Conservation (phyloP, 1,140 invertebrate species). For the Drosophila kurseongensis region DNA sequence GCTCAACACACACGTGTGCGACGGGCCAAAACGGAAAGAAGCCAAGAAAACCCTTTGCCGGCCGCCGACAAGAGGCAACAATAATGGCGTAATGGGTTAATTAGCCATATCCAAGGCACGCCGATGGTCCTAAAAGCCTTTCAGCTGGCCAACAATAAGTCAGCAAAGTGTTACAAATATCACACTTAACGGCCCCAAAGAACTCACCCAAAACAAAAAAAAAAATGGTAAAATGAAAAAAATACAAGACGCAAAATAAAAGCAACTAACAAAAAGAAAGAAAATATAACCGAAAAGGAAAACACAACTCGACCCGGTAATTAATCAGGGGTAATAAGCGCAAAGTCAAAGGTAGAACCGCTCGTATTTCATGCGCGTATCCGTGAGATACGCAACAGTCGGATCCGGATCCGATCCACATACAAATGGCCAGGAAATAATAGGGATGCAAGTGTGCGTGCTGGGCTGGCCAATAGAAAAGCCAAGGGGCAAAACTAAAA, state of each 20-base stretch:
- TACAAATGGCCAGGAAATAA: slow-evolving; percentile 21
- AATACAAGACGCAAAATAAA: slow-evolving; percentile 22
- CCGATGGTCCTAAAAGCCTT: slow-evolving; percentile 50
- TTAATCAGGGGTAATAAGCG: slow-evolving; percentile 63
- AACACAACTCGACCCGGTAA: slow-evolving; percentile 49
- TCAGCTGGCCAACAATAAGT: slow-evolving; percentile 60
- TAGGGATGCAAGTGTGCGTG: slow-evolving; percentile 50
- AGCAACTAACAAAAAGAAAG: slow-evolving; percentile 17
- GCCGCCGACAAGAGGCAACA: slow-evolving; percentile 53
- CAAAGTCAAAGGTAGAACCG: slow-evolving; percentile 39
- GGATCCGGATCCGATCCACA: slow-evolving; percentile 13
- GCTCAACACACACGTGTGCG: slow-evolving; percentile 55
- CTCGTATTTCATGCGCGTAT: slow-evolving; percentile 63
- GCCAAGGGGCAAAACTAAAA: slow-evolving; percentile 48
- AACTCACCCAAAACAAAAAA: slow-evolving; percentile 38
- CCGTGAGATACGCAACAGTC: slow-evolving; percentile 74
- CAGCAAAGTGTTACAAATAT: slow-evolving; percentile 83
- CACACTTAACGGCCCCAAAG: slow-evolving; percentile 64
- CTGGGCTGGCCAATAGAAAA: slow-evolving; percentile 33
- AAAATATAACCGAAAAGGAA: slow-evolving; percentile 21
- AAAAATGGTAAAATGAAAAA: slow-evolving; percentile 4
- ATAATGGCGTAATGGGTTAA: slow-evolving; percentile 80
- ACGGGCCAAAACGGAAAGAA: slow-evolving; percentile 55
- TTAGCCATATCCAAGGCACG: slow-evolving; percentile 70
- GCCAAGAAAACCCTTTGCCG: slow-evolving; percentile 48